Evolutionary conservation across 2,113 vertebrate genomes (phyloP), one percentile per base, ranked within the genome.

Genomic region (Protomyctophum bolini): DNA sequence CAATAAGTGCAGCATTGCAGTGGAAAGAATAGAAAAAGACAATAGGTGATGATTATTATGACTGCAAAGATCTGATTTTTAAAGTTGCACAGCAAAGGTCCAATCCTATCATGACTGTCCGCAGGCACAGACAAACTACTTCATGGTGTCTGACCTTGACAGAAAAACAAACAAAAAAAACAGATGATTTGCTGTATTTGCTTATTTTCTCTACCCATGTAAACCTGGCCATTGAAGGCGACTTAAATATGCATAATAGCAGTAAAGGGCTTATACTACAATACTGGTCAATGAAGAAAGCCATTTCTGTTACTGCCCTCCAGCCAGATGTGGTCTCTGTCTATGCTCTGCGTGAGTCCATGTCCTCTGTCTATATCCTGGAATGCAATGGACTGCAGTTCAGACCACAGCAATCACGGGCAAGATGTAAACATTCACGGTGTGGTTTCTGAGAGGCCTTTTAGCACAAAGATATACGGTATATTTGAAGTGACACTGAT

Each of bases 191-290:
- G n/a, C 33, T 41, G 33, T 41, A 50, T 80, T 54, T 70, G 61
- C 7, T 8, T 0, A 7, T 63, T 54, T 51, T 68, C 72, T 71
- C 63, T 79, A 83, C 68, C 70, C 51, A 45, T 78, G 54, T 82
- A 58, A 83, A 82, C n/a, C 47, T 73, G 80, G 66, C 76, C 80
- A 80, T 70, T 68, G 58, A 83, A 77, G 81, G 73, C 83, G 84
- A 88, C 74, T 84, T 84, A 77, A 88, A 90, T 92, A 94, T 92
- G 92, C 91, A 93, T 85, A 80, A 80, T 21, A 21, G 90, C 71
- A 90, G 89, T 87, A 94, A 94, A 93, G 92, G 92, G 92, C 92
- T 94, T 88, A 82, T 83, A 82, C 80, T 70, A 80, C 74, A 85
- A 88, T 83, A 86, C 70, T 83, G 82, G 68, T 85, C 73, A 84